These are phyloP conservation scores for Bibio marci DNA, from an alignment of 2,888 invertebrate genomes.

Conservation along the genomic window DNA sequence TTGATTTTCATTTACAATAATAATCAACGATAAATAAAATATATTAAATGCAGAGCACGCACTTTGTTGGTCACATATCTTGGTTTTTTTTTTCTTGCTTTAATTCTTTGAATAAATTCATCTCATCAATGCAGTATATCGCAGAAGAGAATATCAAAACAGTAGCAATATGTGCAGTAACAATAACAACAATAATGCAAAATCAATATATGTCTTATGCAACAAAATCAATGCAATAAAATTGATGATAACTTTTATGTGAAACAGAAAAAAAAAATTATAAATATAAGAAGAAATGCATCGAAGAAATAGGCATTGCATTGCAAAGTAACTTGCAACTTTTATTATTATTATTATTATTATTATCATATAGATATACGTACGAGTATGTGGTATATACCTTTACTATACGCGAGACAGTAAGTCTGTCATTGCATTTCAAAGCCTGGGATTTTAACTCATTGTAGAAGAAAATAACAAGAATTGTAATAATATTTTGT, in stretches of 20 bases:
- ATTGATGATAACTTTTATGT: neutral
- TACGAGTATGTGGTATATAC: neutral
- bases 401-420: neutral
- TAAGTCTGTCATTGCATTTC: slow-evolving; percentile 1
- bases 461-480: too few species aligned
- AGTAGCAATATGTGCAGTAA: too few species aligned
- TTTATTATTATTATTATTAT: neutral
- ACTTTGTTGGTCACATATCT: neutral
- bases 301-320: neutral
- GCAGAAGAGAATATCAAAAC: neutral
- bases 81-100: neutral
- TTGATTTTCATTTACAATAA: too few species aligned
- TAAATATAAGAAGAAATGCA: neutral
- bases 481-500: too few species aligned
- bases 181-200: too few species aligned
- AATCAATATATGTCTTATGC: too few species aligned
- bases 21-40: too few species aligned
- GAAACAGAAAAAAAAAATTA: neutral
- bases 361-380: neutral
- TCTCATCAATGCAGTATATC: neutral
- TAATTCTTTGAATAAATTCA: neutral
- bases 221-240: neutral
- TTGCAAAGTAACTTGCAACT: neutral
- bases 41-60: slow-evolving; percentile 1
- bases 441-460: slow-evolving; percentile 2